Conservation (phyloP, 2,888 invertebrate genomes). For the Hartigia nigra region DNA sequence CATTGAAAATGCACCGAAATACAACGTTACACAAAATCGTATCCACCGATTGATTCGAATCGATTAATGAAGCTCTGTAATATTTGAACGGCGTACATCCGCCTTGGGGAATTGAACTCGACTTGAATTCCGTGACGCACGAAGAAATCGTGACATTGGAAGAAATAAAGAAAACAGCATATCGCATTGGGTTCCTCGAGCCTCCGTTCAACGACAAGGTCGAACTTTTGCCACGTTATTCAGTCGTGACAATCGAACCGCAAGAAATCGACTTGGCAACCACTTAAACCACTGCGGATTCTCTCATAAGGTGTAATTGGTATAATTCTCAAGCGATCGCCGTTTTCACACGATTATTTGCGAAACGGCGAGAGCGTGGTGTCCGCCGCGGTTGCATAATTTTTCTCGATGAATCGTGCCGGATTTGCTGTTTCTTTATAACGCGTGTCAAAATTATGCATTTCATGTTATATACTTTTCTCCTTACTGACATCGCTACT, state of each 20-base stretch:
- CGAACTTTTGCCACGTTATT: conserved; percentile 8
- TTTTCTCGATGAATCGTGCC: background rate
- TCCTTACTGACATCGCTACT: background rate
- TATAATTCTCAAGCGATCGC: background rate
- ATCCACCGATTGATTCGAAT: background rate
- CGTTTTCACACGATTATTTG: background rate
- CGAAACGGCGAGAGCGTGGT: background rate
- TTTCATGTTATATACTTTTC: background rate
- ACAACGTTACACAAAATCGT: background rate
- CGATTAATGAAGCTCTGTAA: background rate
- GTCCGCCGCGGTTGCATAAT: background rate
- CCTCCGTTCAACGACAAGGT: background rate
- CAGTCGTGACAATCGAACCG: background rate
- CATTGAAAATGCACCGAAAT: background rate
- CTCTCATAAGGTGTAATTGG: background rate
- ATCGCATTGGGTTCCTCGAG: conserved; percentile 10
- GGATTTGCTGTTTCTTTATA: background rate
- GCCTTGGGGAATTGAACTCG: conserved; percentile 11
- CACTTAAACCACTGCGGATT: background rate
- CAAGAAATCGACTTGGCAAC: conserved; percentile 1
- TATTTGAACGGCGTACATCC: background rate
- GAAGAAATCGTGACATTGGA: conserved; percentile 19
- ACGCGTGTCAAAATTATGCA: background rate
- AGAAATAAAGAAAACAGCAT: conserved; percentile 16
- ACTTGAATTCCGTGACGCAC: conserved; percentile 9